Base-by-base conservation (phyloP, 2,113 vertebrate species). In the Myrmophylax atrothorax region DNA sequence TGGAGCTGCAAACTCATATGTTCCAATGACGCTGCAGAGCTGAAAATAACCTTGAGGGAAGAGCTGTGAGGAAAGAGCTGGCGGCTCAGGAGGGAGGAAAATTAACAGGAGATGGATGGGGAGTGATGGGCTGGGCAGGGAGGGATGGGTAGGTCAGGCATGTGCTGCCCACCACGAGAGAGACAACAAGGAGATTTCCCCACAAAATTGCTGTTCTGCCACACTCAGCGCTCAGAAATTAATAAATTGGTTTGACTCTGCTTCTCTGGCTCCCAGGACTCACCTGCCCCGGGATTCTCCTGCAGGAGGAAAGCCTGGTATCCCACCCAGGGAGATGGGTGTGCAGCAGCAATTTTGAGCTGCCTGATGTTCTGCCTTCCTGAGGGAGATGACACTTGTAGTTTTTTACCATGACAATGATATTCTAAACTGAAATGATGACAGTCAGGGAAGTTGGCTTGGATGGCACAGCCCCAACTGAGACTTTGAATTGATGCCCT, bases 131-230 rank as follows among this genome's bases (percentile, higher is more conserved):
- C 80, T 0, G 4, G 68, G 76, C 60, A 4, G 5, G 66, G 66
- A 13, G 11, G 46, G 40, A 58, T 22, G 56, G 29, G 38, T 63
- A 47, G 92, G 69, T 86, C 69, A 28, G 60, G 35, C 56, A 3
- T 7, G 10, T 4, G 8, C 38, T 3, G 52, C 56, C 38, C 3
- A 1, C 76, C 28, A 72, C 26, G 11, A 29, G 3, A 35, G 2
- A 33, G 31, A 33, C 33, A 59, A 40, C 7, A 3, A 28, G 31
- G 28, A 47, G 19, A 16, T 8, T 63, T 23, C 31, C 20, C 19
- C 19, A 35, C 40, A 74, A 81, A 38, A 38, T 5, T 11, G 0
- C 78, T 15, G 44, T 42, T 75, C 29, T n/a, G 72, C 55, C 12
- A 1, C 1, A 19, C 59, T 77, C 59, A 28, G 63, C 18, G 1